Base-by-base conservation (phyloP, 2,888 invertebrate species). In the Cephus rjabovi region DNA sequence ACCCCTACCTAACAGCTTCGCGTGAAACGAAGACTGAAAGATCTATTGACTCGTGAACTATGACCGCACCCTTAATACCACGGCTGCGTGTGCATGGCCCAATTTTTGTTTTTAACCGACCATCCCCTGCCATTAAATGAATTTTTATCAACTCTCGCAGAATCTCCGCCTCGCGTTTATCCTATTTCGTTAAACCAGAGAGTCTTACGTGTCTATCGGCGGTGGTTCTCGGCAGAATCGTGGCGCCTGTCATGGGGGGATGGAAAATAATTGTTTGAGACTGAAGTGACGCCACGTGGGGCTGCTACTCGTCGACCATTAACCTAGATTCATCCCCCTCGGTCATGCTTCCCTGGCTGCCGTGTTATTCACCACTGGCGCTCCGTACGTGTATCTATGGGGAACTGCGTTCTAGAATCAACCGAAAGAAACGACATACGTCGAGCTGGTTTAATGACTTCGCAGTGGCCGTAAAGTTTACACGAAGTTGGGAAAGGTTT, bases 241-340 rank as follows among this genome's bases (percentile, higher is more conserved):
- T 85, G 89, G 87, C 89, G 88, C 85, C 87, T 82, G 78, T 79
- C 78, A 23, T 23, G 56, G 23, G 56, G 23, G 56, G 56, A 2
- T 56, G 56, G 56, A 23, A 56, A 56, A 56, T 56, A 56, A 56
- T 56, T 56, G 56, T 56, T 15, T 2, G 56, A 56, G 56, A 56
- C 56, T 23, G 56, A 56, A 23, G 56, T 56, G 56, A 56, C 56
- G 23, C 56, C 56, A 56, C 56, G 56, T 56, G 56, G 56, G 56
- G 56, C 56, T 56, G 56, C 23, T 75, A 74, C 78, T 80, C 78
- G 82, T 77, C 78, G 76, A 74, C 76, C 81, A 85, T 85, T 86
- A 85, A 85, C 84, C 83, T 76, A 81, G 79, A 85, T 85, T 80
- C 81, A 78, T 71, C 71, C 34, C 71, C 71, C 71, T 71, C 71